Evolutionary conservation across 2,888 invertebrate species (phyloP), one percentile per base, ranked within the genome.

Genomic region (Anthophora plumipes): DNA sequence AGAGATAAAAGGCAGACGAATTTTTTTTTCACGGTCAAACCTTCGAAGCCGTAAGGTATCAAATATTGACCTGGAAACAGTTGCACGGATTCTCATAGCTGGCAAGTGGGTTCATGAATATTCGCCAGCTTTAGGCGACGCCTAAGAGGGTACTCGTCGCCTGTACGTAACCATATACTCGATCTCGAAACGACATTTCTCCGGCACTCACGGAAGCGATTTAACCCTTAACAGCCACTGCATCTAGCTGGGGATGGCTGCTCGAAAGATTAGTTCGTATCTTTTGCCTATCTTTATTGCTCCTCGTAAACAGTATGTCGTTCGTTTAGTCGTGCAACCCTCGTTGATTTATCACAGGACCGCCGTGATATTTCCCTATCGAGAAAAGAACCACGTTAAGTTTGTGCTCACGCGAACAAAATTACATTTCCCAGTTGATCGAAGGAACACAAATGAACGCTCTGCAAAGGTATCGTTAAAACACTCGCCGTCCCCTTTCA

Each of bases 1-100:
- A 4, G 59, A 5, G 22, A 50, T 6, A n/a, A 48, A 54, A 12
- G 77, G n/a, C 6, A n/a, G 20, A 55, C 6, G 50, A 50, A 7
- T 14, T 48, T 39, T 70, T 71, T 71, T 82, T 68, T 68, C 63
- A 81, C 66, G 63, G 77, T 68, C 66, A 68, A 48, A 41, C 59
- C 46, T 77, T 25, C 48, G 48, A 55, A 46, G 60, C 46, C 43
- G 60, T 43, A 50, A 66, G 72, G 57, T 80, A 87, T 83, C 77
- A 79, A 87, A 87, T 87, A 87, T 86, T 85, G 82, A 82, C 80
- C 78, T 64, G 83, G 83, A 85, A 83, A 85, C 86, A 86, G 80
- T 87, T 85, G 88, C 72, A 70, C 83, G 61, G 77, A 87, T 86
- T 86, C 87, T 85, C 84, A 77, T 83, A 81, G 81, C 81, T 80